These are phyloP conservation scores for Mustela lutreola DNA, from an alignment of 2,113 vertebrate species.

Conservation along the genomic window DNA sequence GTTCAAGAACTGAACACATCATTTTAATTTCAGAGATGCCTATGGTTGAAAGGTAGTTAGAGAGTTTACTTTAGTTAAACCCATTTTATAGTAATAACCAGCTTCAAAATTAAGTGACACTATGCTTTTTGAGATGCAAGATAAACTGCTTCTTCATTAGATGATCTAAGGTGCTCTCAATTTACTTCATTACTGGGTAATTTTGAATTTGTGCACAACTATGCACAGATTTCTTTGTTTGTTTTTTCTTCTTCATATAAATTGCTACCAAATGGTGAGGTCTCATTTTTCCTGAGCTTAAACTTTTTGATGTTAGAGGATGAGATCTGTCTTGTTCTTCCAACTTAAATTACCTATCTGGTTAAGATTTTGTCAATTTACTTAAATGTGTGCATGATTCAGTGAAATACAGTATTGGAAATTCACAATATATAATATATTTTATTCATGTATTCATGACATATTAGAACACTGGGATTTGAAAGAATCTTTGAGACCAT, in stretches of 20 bases:
- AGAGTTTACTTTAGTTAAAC: neutral
- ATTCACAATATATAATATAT: neutral
- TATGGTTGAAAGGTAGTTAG: neutral
- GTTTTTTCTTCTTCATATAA: neutral
- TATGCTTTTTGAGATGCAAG: neutral
- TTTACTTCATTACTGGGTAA: neutral
- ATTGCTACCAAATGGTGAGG: neutral
- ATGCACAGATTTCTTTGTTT: neutral
- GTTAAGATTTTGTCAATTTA: neutral
- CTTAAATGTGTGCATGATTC: neutral
- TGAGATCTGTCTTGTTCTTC: neutral
- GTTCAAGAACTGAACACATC: neutral
- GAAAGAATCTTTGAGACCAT: neutral
- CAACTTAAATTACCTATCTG: neutral
- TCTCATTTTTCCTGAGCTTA: neutral
- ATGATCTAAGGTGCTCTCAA: neutral
- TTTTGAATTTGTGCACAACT: neutral
- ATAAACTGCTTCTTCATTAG: neutral
- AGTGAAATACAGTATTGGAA: neutral
- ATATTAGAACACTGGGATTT: neutral
- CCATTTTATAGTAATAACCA: neutral
- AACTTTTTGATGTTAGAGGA: neutral
- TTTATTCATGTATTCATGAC: neutral
- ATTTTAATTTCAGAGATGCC: neutral
- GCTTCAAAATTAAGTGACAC: neutral